Percentiles rank a stretch among this genome's conserved stretches.
phyloP scores from a whole-genome alignment of 2,797 vertebrate genomes.

The Chrosomus eos region DNA sequence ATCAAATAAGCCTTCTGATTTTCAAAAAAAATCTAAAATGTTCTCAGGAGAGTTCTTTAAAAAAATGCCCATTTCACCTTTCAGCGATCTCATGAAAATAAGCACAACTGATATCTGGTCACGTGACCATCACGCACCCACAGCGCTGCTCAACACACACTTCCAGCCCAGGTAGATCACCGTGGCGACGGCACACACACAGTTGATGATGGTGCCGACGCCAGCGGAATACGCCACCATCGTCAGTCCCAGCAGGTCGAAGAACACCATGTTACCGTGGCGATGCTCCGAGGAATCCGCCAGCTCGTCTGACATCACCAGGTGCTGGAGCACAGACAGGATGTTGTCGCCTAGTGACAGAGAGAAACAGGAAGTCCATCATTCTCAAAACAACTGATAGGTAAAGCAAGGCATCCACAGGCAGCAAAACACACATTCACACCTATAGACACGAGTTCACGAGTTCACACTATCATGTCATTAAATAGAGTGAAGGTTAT shows the following conservation, averaged over 20 bases:
- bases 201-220: no score
- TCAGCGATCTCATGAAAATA: not conserved
- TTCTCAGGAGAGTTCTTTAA: no score
- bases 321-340: slow-evolving; percentile 87
- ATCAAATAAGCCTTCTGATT: not conserved
- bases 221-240: slow-evolving; percentile 75
- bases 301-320: slow-evolving; percentile 85
- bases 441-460: no score
- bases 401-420: no score
- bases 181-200: no score
- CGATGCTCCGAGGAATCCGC: slow-evolving; percentile 87
- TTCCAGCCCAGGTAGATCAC: no score
- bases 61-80: not conserved
- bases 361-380: not conserved
- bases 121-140: not conserved
- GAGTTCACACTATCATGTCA: no score
- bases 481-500: no score
- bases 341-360: slow-evolving; percentile 93
- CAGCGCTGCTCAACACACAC: slow-evolving; percentile 70
- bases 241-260: slow-evolving; percentile 89
- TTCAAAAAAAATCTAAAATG: not conserved
- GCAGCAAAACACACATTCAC: no score
- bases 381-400: no score
- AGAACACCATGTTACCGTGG: slow-evolving; percentile 96
- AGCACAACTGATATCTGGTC: not conserved